Conservation (phyloP, 2,888 invertebrate genomes). For the Cacoxenus indagator region DNA sequence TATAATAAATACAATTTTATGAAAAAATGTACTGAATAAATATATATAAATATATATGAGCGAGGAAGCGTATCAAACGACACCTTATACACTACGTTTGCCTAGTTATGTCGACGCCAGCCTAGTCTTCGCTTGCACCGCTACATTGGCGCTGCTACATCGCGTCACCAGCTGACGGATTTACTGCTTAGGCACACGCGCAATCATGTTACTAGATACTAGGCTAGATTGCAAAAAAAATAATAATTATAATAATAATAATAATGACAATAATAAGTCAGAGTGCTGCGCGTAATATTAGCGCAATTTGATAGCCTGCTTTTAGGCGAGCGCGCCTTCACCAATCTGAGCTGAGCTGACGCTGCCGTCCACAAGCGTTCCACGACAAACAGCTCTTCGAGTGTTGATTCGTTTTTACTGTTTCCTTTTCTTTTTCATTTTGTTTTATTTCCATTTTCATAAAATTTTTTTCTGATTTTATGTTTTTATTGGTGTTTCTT, state of each 20-base stretch:
- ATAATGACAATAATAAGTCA: not conserved
- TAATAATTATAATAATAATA: not conserved
- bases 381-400: not conserved
- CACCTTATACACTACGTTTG: not conserved
- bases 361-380: not conserved
- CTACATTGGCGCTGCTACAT: too few relatives aligned
- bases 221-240: not conserved
- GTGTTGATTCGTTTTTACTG: too few relatives aligned
- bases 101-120: too few relatives aligned
- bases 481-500: not conserved
- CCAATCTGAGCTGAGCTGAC: not conserved
- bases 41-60: constrained; percentile 3
- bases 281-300: not conserved
- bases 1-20: too few relatives aligned
- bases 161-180: too few relatives aligned
- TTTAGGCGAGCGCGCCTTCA: not conserved
- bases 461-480: not conserved
- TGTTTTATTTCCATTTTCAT: not conserved
- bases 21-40: not conserved
- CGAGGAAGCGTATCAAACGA: not conserved
- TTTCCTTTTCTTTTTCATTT: not conserved
- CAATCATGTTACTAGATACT: not conserved
- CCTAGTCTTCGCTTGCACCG: too few relatives aligned
- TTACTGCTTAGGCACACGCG: not conserved
- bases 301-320: not conserved